phyloP scores from a whole-genome alignment of 2,888 invertebrate genomes.

The Glaucopsyche alexis region DNA sequence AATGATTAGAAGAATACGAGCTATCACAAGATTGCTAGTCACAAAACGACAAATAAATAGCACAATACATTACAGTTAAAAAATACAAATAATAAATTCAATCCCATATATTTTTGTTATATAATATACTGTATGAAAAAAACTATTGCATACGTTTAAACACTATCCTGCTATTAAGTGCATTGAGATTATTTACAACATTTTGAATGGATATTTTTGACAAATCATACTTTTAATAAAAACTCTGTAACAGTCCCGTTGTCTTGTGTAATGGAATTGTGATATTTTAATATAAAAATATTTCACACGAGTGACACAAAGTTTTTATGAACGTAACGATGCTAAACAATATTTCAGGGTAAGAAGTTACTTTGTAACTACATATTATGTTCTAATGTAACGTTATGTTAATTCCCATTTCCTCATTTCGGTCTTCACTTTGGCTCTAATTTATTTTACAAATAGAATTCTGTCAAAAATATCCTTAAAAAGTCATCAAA shows the following conservation, averaged over 20 bases:
- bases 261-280: slow-evolving; percentile 1
- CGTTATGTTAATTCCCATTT: not conserved
- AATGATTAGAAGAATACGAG: slow-evolving; percentile 6
- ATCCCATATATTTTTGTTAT: slow-evolving; percentile 27
- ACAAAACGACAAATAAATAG: slow-evolving; percentile 24
- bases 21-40: slow-evolving; percentile 21
- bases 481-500: slow-evolving; percentile 27
- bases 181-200: slow-evolving; percentile 29
- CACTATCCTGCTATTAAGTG: slow-evolving; percentile 29
- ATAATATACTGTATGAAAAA: slow-evolving; percentile 31
- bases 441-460: slow-evolving; percentile 4
- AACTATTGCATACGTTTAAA: slow-evolving; percentile 36
- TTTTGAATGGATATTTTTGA: slow-evolving; percentile 27
- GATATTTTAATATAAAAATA: slow-evolving; percentile 5
- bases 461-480: slow-evolving; percentile 21
- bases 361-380: not conserved
- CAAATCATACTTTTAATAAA: not conserved
- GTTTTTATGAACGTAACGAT: not conserved
- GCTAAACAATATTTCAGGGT: not conserved
- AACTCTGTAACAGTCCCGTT: not conserved
- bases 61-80: slow-evolving; percentile 33
- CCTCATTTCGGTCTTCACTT: not conserved
- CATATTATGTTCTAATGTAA: too few species aligned
- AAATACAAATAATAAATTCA: slow-evolving; percentile 29
- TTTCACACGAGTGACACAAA: not conserved